Conservation (phyloP, 2,888 invertebrate species). For the Vandiemenella viatica region DNA sequence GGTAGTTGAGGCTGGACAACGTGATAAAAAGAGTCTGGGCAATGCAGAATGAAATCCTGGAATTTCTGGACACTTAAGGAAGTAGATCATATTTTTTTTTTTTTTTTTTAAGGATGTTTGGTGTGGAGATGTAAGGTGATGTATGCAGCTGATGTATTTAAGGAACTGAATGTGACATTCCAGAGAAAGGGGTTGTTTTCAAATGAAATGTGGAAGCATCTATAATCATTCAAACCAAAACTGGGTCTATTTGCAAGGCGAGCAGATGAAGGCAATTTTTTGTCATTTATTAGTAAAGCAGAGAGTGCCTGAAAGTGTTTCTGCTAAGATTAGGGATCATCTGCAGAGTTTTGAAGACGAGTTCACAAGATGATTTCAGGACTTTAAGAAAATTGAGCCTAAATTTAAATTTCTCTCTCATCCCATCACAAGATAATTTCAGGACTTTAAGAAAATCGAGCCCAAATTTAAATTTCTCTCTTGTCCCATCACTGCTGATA, state of each 20-base stretch:
- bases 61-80: not conserved
- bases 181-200: not conserved
- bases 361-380: not conserved
- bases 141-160: not conserved
- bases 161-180: not conserved
- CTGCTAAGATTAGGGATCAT: not conserved
- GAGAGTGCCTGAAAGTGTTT: too few species aligned
- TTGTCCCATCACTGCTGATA: not conserved
- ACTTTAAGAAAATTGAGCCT: not conserved
- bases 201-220: not conserved
- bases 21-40: not conserved
- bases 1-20: not conserved
- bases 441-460: not conserved
- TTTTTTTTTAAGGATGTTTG: not conserved
- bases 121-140: not conserved
- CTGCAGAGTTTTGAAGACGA: not conserved
- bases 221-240: not conserved
- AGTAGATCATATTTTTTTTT: not conserved
- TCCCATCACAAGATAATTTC: not conserved
- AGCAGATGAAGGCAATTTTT: not conserved
- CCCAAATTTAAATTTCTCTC: not conserved
- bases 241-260: not conserved
- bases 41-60: not conserved
- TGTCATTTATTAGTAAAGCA: not conserved
- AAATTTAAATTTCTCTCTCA: not conserved